Evolutionary conservation across 2,888 invertebrate genomes (phyloP), one percentile per base, ranked within the genome.

Genomic region (Hermaeophaga mercurialis): DNA sequence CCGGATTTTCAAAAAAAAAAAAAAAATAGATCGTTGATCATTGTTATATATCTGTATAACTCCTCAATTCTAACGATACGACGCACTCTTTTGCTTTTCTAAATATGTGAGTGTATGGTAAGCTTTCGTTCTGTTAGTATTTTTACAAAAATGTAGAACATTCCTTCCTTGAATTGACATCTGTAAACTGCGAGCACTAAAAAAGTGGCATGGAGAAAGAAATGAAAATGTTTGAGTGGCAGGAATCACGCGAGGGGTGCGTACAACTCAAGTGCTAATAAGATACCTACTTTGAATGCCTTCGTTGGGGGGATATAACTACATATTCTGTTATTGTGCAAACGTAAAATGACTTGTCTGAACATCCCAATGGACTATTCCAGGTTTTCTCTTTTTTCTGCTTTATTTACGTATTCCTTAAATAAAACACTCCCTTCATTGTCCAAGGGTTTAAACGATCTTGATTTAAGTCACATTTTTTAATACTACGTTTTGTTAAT

Each of bases 261-360:
- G 43, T 49, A 39, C 49, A 49, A 36, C 39, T 49, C 38, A 49
- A 49, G 38, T 39, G 49, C 49, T 39, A 49, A 49, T 49, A 49
- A 49, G 49, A 49, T 49, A 39, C 39, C 39, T 48, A 26, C 19
- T 19, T 17, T 49, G 28, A 49, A 49, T 28, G 49, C 39, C 17
- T 24, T 11, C 38, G 39, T 9, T 22, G 33, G 28, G 39, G 38
- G 38, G 19, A 39, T 19, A 39, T 39, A 49, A 39, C 49, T 49
- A 39, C 49, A 49, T 38, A 49, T 49, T 24, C 28, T 39, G 24
- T 39, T 39, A 39, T 49, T 49, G 17, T 48, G 36, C 12, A 26
- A 48, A 48, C 38, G 36, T 48, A 7, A 49, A 49, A 24, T 26
- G 38, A 49, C 24, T 49, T 39, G 39, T 28, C 24, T 49, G 15